A percentile compares a stretch with the other conserved stretches of the same genome.
Evolutionary conservation across 1,140 invertebrate species (phyloP).

Genomic region (Oryzaephilus surinamensis): DNA sequence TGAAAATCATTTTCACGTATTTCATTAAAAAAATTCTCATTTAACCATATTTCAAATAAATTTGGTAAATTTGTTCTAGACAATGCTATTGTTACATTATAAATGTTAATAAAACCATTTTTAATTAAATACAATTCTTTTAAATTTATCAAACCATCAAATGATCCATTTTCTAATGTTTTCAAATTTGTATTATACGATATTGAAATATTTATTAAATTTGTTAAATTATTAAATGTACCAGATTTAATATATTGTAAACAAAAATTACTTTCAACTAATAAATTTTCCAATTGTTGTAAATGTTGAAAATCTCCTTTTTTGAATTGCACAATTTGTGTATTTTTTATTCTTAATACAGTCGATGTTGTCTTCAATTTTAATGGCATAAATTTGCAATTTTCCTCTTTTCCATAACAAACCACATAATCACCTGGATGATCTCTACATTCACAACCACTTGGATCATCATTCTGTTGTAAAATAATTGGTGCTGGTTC

Average conservation of each 20-base stretch:
- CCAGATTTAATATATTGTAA: constrained; percentile 18
- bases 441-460: too few relatives aligned
- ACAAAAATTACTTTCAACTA: constrained; percentile 26
- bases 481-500: too few relatives aligned
- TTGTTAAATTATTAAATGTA: constrained; percentile 23
- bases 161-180: constrained; percentile 19
- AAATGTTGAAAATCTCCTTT: constrained; percentile 20
- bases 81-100: constrained; percentile 17
- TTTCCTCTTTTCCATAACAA: too few relatives aligned
- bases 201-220: constrained; percentile 24
- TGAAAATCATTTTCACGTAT: constrained; percentile 21
- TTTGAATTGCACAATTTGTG: constrained; percentile 16
- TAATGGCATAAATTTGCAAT: too few relatives aligned
- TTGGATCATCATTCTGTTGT: too few relatives aligned
- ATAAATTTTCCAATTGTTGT: constrained; percentile 14
- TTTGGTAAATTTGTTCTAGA: constrained; percentile 18
- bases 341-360: constrained; percentile 17
- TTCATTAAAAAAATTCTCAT: constrained; percentile 22
- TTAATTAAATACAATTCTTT: constrained; percentile 21
- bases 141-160: constrained; percentile 24
- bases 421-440: too few relatives aligned
- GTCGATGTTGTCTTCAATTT: too few relatives aligned
- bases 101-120: constrained; percentile 25
- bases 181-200: constrained; percentile 25
- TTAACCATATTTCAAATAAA: constrained; percentile 18